These are phyloP conservation scores for Hippocampus kuda DNA, from an alignment of 2,797 vertebrate species.

Conservation along the genomic window DNA sequence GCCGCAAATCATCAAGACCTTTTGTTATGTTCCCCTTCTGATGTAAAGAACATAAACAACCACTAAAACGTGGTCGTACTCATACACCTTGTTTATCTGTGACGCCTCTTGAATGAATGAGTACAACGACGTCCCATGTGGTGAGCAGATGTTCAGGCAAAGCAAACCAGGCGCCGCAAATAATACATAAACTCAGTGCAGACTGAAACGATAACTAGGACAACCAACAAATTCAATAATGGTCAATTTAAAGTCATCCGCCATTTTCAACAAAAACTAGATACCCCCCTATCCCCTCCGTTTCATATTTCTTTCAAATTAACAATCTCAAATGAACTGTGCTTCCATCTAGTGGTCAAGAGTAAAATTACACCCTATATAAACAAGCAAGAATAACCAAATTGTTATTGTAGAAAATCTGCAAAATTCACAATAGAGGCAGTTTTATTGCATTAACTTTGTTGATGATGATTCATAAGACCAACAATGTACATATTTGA, in stretches of 20 bases:
- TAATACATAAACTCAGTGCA: conserved; percentile 39
- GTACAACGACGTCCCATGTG: conserved; percentile 42
- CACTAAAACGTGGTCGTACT: conserved; percentile 23
- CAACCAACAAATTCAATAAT: not conserved
- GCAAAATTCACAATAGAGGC: too few species aligned
- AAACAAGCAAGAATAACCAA: too few species aligned
- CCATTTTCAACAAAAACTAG: too few species aligned
- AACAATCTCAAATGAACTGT: too few species aligned
- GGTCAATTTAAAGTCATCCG: not conserved
- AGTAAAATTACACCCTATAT: too few species aligned
- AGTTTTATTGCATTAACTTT: too few species aligned
- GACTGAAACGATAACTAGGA: not conserved
- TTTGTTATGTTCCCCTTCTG: conserved; percentile 55
- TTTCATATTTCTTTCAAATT: too few species aligned
- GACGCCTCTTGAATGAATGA: conserved; percentile 39
- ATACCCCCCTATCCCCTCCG: too few species aligned
- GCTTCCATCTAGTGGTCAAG: too few species aligned
- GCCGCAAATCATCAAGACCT: conserved; percentile 24
- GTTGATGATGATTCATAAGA: not conserved
- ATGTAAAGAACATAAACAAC: conserved; percentile 65
- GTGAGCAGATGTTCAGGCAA: conserved; percentile 56
- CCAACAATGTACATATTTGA: too few species aligned
- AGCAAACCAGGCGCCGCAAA: conserved; percentile 22
- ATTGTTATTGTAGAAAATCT: too few species aligned
- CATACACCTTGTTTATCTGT: conserved; percentile 22